Evolutionary conservation across 2,113 vertebrate species (phyloP).

Genomic region (Thamnophis sirtalis): DNA sequence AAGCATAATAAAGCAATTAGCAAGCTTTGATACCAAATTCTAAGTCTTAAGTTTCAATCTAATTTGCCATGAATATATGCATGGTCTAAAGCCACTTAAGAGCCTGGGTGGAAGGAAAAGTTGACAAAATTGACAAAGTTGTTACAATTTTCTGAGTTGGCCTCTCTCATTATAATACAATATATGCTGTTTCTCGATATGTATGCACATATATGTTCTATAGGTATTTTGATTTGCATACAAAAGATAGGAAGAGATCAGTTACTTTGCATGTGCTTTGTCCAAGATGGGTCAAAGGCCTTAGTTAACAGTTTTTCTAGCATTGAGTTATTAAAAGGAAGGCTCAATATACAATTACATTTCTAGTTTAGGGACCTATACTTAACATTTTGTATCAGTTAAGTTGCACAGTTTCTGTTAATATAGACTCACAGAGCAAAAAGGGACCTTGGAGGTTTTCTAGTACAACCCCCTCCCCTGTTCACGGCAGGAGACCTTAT

Average conservation of each 20-base stretch:
- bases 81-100: neutral
- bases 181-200: neutral
- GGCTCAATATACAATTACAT: neutral
- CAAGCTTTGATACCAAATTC: neutral
- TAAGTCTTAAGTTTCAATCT: neutral
- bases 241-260: neutral
- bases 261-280: neutral
- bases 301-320: neutral
- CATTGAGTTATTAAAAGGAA: neutral
- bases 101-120: neutral
- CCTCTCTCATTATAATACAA: neutral
- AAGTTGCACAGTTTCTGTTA: neutral
- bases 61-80: neutral
- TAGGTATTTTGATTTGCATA: neutral
- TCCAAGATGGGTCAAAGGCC: neutral
- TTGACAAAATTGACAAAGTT: neutral
- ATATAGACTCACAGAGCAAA: neutral
- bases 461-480: neutral
- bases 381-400: neutral
- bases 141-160: neutral
- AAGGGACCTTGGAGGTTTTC: neutral
- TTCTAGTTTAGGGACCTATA: neutral
- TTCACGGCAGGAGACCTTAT: neutral
- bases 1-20: neutral
- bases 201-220: neutral